Evolutionary conservation across 2,113 vertebrate genomes (phyloP).

Genomic region (Limnothrissa miodon): DNA sequence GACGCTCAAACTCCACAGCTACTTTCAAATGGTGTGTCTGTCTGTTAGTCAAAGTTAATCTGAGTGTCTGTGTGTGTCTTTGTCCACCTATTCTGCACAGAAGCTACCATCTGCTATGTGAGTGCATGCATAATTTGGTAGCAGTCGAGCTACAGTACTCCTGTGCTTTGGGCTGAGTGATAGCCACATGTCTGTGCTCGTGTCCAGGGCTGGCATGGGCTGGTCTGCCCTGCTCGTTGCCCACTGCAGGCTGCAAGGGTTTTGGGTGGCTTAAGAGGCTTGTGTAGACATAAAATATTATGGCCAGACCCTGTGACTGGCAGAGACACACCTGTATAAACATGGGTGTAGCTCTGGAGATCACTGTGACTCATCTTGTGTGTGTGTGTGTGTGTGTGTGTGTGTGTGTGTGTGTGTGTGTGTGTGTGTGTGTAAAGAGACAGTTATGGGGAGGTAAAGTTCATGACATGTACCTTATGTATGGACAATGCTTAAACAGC

Average conservation of each 20-base stretch:
- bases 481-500: background rate
- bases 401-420: background rate
- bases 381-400: background rate
- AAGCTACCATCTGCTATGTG: background rate
- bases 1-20: too few relatives aligned
- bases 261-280: too few relatives aligned
- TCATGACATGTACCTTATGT: background rate
- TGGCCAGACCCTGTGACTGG: constrained; percentile 31
- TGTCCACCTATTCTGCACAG: background rate
- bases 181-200: background rate
- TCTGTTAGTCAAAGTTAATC: too few relatives aligned
- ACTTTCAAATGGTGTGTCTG: too few relatives aligned
- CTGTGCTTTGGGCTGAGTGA: background rate
- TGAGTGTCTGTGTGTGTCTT: too few relatives aligned
- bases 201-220: background rate
- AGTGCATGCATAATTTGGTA: too few relatives aligned
- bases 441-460: background rate
- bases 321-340: constrained; percentile 25
- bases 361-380: constrained; percentile 30
- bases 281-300: constrained; percentile 15
- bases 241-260: constrained; percentile 23
- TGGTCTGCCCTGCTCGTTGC: background rate
- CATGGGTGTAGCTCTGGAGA: constrained; percentile 35
- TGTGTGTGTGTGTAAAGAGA: background rate
- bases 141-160: too few relatives aligned